Conservation (phyloP, 2,888 invertebrate genomes). For the Agrochola litura region DNA sequence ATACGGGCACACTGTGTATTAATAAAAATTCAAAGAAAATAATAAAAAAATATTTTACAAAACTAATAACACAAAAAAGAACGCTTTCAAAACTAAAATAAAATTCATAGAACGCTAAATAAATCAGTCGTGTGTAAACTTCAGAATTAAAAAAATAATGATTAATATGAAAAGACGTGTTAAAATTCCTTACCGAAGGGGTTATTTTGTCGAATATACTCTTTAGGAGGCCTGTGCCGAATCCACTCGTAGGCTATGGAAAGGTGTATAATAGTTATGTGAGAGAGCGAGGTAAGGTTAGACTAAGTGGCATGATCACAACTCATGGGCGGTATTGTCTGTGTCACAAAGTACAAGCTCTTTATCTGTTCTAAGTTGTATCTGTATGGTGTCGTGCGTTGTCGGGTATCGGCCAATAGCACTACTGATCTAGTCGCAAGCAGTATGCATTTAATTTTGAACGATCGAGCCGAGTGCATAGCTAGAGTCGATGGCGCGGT, state of each 20-base stretch:
- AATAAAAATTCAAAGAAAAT: slow-evolving; percentile 74
- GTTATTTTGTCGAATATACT: slow-evolving; percentile 92
- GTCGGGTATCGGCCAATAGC: slow-evolving; percentile 90
- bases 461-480: slow-evolving; percentile 89
- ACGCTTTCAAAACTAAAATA: slow-evolving; percentile 82
- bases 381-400: slow-evolving; percentile 89
- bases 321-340: slow-evolving; percentile 86
- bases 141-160: slow-evolving; percentile 81
- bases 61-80: slow-evolving; percentile 83
- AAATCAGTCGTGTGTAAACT: slow-evolving; percentile 81
- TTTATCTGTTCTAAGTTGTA: slow-evolving; percentile 88
- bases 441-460: slow-evolving; percentile 89
- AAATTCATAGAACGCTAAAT: slow-evolving; percentile 81
- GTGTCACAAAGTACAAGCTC: slow-evolving; percentile 91
- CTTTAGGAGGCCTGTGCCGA: slow-evolving; percentile 91
- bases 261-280: slow-evolving; percentile 91
- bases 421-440: slow-evolving; percentile 90
- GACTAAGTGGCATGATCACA: slow-evolving; percentile 86
- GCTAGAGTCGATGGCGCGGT: slow-evolving; percentile 88
- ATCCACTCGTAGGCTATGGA: slow-evolving; percentile 90
- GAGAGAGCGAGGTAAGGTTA: slow-evolving; percentile 88
- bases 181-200: slow-evolving; percentile 91
- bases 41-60: slow-evolving; percentile 73
- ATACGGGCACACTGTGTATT: slow-evolving; percentile 89
- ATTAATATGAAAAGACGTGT: slow-evolving; percentile 87